Base-by-base conservation (phyloP, 1,140 invertebrate genomes). In the Plectrocnemia conspersa region DNA sequence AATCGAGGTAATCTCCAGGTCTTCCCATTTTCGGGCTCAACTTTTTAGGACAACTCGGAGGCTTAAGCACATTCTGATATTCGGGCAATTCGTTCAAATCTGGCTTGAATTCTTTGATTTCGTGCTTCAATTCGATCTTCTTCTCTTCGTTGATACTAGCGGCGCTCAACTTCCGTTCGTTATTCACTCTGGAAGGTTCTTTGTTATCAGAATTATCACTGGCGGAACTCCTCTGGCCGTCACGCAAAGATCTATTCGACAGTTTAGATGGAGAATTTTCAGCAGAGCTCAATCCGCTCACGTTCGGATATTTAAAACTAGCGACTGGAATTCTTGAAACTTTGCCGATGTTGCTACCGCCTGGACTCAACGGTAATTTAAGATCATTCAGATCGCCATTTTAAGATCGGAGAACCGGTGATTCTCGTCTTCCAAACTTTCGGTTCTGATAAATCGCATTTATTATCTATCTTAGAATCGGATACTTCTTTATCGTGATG, bases 261-360 rank as follows among this genome's bases (percentile, higher is more conserved):
- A 50, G 18, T 55, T 73, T 74, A 3, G 62, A 59, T 23, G 71
- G 73, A 0, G 72, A 74, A 36, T 63, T 69, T 16, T 75, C 73
- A 0, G 61, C 61, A 0, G 71, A 71, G 10, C 65, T 64, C 2
- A 72, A 36, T 23, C 47, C 56, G 0, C 59, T 47, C 6, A 72
- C 71, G 13, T 75, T 74, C 0, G 73, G 71, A 47, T 75, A 75
- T n/a, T 68, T 64, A 53, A 75, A 75, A 52, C 72, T 74, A 1
- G 73, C 69, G 0, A 75, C 69, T 0, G 73, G 73, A 35, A 75
- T 75, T 15, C 73, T 54, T 6, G 61, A 2, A 66, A 70, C 29
- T 35, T 38, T 29, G 18, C 15, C 7, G 66, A 35, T 10, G 27
- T 52, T 52, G 11, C 7, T 21, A 40, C 54, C 48, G 4, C 57